Conservation (phyloP, 1,140 invertebrate species). For the Thaumetopoea pityocampa region DNA sequence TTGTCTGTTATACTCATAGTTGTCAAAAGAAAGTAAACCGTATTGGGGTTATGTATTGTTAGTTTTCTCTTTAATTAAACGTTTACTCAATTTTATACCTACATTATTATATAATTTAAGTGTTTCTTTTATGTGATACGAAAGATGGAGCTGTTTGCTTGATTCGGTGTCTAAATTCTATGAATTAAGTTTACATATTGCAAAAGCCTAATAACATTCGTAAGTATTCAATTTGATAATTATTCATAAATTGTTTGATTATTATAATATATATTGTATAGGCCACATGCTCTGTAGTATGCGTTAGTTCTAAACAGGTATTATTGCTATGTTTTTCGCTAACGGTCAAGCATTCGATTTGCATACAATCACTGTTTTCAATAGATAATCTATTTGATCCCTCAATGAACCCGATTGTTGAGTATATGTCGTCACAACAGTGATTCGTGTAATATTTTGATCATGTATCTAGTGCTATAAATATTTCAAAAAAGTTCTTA, state of each 20-base stretch:
- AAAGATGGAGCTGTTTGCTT: constrained; percentile 44
- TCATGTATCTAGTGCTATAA: neutral
- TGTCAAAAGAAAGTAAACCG: constrained; percentile 52
- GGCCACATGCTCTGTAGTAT: constrained; percentile 34
- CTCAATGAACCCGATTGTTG: constrained; percentile 18
- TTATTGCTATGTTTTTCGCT: constrained; percentile 53
- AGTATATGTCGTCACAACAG: constrained; percentile 21
- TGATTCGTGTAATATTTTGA: constrained; percentile 8
- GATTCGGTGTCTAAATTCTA: constrained; percentile 42
- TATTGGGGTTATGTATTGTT: constrained; percentile 47
- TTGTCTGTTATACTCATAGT: constrained; percentile 30
- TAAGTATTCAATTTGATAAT: constrained; percentile 47
- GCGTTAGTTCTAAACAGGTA: constrained; percentile 36
- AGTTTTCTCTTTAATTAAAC: constrained; percentile 27
- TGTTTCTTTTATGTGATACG: constrained; percentile 14
- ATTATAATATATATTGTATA: constrained; percentile 28
- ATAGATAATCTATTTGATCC: constrained; percentile 25
- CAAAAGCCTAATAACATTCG: constrained; percentile 45
- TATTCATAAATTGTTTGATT: constrained; percentile 32
- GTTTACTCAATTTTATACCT: constrained; percentile 17
- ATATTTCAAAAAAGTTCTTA: constrained; percentile 6
- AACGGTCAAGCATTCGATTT: constrained; percentile 58
- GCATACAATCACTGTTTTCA: constrained; percentile 60
- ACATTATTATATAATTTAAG: constrained; percentile 16
- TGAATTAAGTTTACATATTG: constrained; percentile 50